Evolutionary conservation across 2,113 vertebrate species (phyloP).

Genomic region (Speoplatyrhinus poulsoni): DNA sequence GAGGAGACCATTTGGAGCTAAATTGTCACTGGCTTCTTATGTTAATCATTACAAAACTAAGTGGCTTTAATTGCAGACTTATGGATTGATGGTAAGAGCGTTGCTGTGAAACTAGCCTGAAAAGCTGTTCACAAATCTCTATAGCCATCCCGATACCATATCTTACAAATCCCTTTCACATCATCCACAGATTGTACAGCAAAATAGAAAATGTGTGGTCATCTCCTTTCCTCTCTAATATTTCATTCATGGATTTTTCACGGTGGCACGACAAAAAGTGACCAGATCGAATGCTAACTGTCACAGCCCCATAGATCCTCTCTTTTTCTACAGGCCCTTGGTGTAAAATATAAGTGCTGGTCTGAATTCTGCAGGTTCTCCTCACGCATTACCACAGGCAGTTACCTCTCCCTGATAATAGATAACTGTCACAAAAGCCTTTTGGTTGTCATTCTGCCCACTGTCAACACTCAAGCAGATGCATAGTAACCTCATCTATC

Average conservation of each 20-base stretch:
- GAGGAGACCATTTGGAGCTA: not conserved
- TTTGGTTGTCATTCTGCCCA: constrained; percentile 48
- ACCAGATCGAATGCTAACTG: no score
- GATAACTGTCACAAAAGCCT: constrained; percentile 35
- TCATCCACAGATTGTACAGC: no score
- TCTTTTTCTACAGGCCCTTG: constrained; percentile 25
- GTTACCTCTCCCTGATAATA: constrained; percentile 32
- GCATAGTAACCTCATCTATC: not conserved
- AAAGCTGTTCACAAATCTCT: no score
- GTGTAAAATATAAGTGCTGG: constrained; percentile 36
- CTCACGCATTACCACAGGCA: constrained; percentile 34
- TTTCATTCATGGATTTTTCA: no score
- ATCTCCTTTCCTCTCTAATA: no score
- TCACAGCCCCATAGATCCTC: constrained; percentile 24
- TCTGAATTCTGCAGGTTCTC: constrained; percentile 55
- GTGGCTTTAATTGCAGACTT: not conserved
- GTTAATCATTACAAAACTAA: not conserved
- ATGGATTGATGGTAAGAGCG: no score
- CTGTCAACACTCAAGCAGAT: constrained; percentile 25
- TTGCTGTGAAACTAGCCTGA: no score
- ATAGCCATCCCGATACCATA: no score
- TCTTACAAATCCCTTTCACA: no score
- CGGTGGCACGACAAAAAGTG: no score
- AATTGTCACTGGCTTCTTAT: not conserved
- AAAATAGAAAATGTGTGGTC: no score